A percentile compares a stretch with the other conserved stretches of the same genome.
phyloP scores from a whole-genome alignment of 2,797 vertebrate species.

The Antennarius maculatus region DNA sequence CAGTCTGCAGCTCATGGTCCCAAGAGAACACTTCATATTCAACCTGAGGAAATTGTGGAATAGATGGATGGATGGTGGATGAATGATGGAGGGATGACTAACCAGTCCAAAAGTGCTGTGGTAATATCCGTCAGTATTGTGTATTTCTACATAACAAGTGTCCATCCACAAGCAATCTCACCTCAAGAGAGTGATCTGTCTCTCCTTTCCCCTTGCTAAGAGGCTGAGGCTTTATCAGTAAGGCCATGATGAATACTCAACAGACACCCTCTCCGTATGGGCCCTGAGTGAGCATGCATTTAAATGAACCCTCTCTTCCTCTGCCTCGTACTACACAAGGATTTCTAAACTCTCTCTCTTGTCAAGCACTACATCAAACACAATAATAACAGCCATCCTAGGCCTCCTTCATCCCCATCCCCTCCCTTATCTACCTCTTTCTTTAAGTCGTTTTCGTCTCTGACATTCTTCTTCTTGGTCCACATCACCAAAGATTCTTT shows the following conservation, averaged over 20 bases:
- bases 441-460: slow-evolving; percentile 71
- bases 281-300: slow-evolving; percentile 80
- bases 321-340: slow-evolving; percentile 70
- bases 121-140: slow-evolving; percentile 73
- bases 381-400: slow-evolving; percentile 75
- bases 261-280: slow-evolving; percentile 72
- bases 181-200: slow-evolving; percentile 77
- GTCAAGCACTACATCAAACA: slow-evolving; percentile 84
- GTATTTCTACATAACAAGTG: slow-evolving; percentile 80
- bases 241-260: slow-evolving; percentile 79
- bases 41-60: slow-evolving; percentile 46
- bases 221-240: slow-evolving; percentile 73
- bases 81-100: slow-evolving; percentile 59
- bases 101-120: slow-evolving; percentile 63
- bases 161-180: slow-evolving; percentile 80
- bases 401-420: slow-evolving; percentile 59
- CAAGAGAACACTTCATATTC: slow-evolving; percentile 48
- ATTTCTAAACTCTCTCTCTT: slow-evolving; percentile 82
- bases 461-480: slow-evolving; percentile 77
- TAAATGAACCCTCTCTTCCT: slow-evolving; percentile 76
- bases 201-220: slow-evolving; percentile 69
- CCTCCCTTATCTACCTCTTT: slow-evolving; percentile 60
- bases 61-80: slow-evolving; percentile 54
- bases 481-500: slow-evolving; percentile 71
- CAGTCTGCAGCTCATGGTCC: slow-evolving; percentile 35